These are phyloP conservation scores for Epinotia nisella DNA, from an alignment of 2,888 invertebrate species.

Conservation along the genomic window DNA sequence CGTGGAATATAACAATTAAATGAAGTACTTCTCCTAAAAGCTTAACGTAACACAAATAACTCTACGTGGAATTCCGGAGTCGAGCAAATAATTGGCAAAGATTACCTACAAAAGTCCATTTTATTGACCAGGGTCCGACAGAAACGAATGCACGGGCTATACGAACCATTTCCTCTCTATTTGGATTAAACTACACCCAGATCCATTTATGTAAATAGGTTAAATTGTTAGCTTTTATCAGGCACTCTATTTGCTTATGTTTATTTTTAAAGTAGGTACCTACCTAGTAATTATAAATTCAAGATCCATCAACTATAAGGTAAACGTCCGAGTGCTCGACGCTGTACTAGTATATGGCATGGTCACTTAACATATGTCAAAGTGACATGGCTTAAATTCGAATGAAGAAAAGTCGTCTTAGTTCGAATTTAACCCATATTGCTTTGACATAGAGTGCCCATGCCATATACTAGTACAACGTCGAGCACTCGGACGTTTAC, in stretches of 20 bases:
- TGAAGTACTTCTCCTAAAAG: background rate
- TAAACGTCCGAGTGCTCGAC: too few relatives aligned
- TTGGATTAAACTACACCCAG: conserved; percentile 41
- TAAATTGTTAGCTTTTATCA: conserved; percentile 31
- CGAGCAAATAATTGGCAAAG: conserved; percentile 33
- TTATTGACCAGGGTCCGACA: conserved; percentile 42
- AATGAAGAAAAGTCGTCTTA: too few relatives aligned
- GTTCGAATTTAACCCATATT: too few relatives aligned
- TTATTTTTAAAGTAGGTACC: conserved; percentile 15
- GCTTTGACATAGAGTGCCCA: too few relatives aligned
- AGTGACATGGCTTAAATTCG: too few relatives aligned
- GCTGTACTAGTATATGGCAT: too few relatives aligned
- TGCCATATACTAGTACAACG: too few relatives aligned
- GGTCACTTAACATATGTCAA: too few relatives aligned
- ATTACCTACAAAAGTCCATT: conserved; percentile 29
- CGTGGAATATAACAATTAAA: background rate
- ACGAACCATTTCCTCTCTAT: conserved; percentile 34
- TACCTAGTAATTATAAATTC: too few relatives aligned
- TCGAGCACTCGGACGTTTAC: too few relatives aligned
- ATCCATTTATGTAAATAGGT: conserved; percentile 37
- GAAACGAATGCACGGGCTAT: conserved; percentile 36
- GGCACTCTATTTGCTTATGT: conserved; percentile 1
- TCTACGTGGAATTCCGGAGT: conserved; percentile 7
- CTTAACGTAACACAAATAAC: conserved; percentile 2
- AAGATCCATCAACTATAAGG: background rate